Evolutionary conservation across 1,140 invertebrate genomes (phyloP).

Genomic region (Melipona quadrifasciata): DNA sequence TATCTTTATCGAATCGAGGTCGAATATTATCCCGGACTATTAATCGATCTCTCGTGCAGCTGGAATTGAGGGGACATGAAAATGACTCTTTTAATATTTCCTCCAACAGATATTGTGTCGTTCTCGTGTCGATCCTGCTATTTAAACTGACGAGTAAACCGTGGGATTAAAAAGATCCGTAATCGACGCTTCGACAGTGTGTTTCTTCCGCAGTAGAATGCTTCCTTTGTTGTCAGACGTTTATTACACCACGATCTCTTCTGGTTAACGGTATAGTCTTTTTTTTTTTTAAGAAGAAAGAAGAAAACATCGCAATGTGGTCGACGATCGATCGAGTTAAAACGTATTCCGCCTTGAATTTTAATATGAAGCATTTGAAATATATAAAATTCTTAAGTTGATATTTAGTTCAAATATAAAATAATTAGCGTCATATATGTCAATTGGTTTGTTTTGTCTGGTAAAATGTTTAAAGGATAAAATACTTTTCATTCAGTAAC

Average conservation of each 20-base stretch:
- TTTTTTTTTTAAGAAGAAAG: too few relatives aligned
- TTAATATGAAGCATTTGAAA: too few relatives aligned
- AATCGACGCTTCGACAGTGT: not conserved
- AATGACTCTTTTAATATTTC: slow-evolving; percentile 38
- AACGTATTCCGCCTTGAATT: too few relatives aligned
- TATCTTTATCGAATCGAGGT: not conserved
- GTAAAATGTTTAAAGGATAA: too few relatives aligned
- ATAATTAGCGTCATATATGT: too few relatives aligned
- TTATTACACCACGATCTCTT: not conserved
- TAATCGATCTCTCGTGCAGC: slow-evolving; percentile 6
- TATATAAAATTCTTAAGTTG: too few relatives aligned
- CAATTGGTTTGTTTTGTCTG: too few relatives aligned
- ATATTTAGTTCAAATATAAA: too few relatives aligned
- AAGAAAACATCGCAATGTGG: too few relatives aligned
- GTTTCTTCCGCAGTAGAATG: not conserved
- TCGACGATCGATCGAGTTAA: too few relatives aligned
- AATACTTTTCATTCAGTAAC: too few relatives aligned
- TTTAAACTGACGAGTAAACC: not conserved
- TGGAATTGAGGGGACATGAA: slow-evolving; percentile 1
- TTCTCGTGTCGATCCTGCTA: not conserved
- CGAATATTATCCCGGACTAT: slow-evolving; percentile 21
- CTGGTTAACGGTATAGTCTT: not conserved
- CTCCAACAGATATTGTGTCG: slow-evolving; percentile 2
- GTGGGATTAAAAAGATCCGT: not conserved
- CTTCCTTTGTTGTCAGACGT: not conserved